Evolutionary conservation across 2,888 invertebrate genomes (phyloP).

Genomic region (Rhagonycha lutea): DNA sequence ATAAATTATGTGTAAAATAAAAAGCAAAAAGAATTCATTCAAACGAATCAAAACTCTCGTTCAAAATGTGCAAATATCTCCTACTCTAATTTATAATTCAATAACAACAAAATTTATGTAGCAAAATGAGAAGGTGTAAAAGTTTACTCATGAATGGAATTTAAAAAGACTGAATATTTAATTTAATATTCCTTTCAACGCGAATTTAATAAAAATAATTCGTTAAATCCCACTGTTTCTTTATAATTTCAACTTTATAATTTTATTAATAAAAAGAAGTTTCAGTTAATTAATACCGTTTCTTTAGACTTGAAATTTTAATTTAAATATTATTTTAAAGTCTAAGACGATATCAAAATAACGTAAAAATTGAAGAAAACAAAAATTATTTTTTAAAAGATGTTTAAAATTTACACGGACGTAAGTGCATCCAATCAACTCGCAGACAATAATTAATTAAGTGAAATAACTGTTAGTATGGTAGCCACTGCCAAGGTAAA

Average conservation of each 20-base stretch:
- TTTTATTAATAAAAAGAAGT: background rate
- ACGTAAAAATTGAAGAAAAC: background rate
- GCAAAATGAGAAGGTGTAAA: background rate
- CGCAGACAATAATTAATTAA: too few species aligned
- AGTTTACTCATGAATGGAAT: background rate
- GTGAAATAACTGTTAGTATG: too few species aligned
- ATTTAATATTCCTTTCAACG: background rate
- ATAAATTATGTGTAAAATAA: background rate
- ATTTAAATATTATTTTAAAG: background rate
- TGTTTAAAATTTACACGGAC: too few species aligned
- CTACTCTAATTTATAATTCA: background rate
- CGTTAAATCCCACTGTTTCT: background rate
- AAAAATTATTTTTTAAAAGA: too few species aligned
- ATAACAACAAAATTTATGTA: background rate
- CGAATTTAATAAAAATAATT: background rate
- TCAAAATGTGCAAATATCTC: background rate
- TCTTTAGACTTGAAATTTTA: background rate
- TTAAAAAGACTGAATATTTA: background rate
- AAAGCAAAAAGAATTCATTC: background rate
- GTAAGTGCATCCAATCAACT: too few species aligned
- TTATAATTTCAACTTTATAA: background rate
- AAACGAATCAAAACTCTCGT: background rate
- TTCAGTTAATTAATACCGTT: background rate
- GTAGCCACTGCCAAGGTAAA: too few species aligned
- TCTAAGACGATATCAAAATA: background rate